Base-by-base conservation (phyloP, 2,797 vertebrate genomes). In the Crenichthys baileyi region DNA sequence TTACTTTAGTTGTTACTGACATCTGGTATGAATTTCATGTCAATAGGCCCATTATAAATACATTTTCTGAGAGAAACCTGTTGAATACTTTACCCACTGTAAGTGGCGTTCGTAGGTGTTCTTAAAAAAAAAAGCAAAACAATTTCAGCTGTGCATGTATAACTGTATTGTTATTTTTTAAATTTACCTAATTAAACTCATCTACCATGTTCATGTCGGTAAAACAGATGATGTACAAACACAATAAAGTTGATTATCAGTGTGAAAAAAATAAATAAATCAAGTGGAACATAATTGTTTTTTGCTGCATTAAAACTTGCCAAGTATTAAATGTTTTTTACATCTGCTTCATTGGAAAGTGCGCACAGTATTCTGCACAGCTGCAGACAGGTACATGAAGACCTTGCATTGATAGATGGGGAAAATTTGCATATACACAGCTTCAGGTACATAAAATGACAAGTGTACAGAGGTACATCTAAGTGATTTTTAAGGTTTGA, bases 401-500 rank as follows among this genome's bases (percentile, higher is more conserved):
- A 9, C 70, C 2, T 51, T 5, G 7, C 44, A 15, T 16, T 48
- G 36, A 48, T 15, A 48, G 31, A 53, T 39, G 31, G 31, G 58
- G 22, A 0, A 29, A 22, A 48, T 50, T 5, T 48, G 29, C 44
- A 75, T 65, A 2, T 65, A 24, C 72, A 48, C 73, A 75, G 58
- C 44, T 75, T 13, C 26, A n/a, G 26, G 60, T 51, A 41, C 26
- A 16, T n/a, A 44, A 26, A 73, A 73, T 11, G 24, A 46, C 7
- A 41, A 48, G 41, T 2, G n/a, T 11, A 26, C 1, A 29, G 39
- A 44, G 18, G 50, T 26, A 31, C 56, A 50, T 75, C 73, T 29
- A 26, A 63, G 70, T 24, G 44, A 48, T 48, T 67, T 72, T 55
- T 39, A 72, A 39, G 71, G 70, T 39, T 55, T 72, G 50, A 56